Evolutionary conservation across 1,140 invertebrate species (phyloP).

Genomic region (Drosophila punjabiensis): DNA sequence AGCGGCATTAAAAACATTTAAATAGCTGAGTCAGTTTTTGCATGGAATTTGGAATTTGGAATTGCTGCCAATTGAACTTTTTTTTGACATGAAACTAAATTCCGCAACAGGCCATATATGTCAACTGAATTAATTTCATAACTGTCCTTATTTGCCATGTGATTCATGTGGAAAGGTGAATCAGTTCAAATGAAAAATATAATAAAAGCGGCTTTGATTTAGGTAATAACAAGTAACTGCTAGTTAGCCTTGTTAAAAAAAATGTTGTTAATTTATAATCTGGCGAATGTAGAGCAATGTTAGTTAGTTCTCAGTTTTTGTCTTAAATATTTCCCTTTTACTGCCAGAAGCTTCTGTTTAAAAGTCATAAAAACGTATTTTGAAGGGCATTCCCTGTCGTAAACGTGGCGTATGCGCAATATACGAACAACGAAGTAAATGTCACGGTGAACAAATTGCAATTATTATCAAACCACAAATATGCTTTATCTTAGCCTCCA

Average conservation of each 20-base stretch:
- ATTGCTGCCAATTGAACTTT: slow-evolving; percentile 38
- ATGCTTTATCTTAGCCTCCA: slow-evolving; percentile 32
- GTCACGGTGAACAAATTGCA: slow-evolving; percentile 36
- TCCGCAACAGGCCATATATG: slow-evolving; percentile 24
- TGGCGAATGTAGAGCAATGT: background rate
- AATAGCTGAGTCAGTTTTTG: slow-evolving; percentile 26
- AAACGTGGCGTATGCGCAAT: slow-evolving; percentile 55
- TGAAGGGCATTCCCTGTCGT: slow-evolving; percentile 64
- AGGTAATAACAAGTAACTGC: background rate
- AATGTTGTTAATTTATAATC: background rate
- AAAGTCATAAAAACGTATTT: slow-evolving; percentile 24
- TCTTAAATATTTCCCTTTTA: background rate
- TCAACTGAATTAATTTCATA: slow-evolving; percentile 32
- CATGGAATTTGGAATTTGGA: slow-evolving; percentile 19
- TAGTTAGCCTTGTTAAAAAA: background rate
- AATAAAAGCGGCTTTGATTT: slow-evolving; percentile 5
- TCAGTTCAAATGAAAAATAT: slow-evolving; percentile 23
- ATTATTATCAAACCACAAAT: slow-evolving; percentile 31
- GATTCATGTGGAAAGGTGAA: slow-evolving; percentile 35
- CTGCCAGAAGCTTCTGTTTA: slow-evolving; percentile 11
- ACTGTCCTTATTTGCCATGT: slow-evolving; percentile 31
- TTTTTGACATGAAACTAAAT: slow-evolving; percentile 35
- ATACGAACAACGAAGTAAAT: slow-evolving; percentile 36
- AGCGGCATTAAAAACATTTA: slow-evolving; percentile 12
- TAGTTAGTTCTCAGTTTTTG: too few species aligned